These are phyloP conservation scores for Limnodromus scolopaceus DNA, from an alignment of 2,797 vertebrate species.

Conservation along the genomic window DNA sequence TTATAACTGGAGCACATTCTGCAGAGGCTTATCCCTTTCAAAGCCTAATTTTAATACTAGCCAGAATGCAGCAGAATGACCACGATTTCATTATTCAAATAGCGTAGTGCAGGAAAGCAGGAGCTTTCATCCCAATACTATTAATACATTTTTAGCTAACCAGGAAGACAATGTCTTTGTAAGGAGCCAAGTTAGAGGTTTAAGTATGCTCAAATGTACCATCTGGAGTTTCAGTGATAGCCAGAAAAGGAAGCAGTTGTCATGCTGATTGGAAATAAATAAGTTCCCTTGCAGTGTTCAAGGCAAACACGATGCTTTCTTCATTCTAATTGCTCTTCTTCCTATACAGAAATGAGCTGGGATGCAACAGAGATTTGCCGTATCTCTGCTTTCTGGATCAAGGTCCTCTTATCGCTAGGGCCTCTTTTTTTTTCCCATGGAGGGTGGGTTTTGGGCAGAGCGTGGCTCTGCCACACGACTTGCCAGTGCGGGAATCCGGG, in stretches of 20 bases:
- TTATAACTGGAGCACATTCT: background rate
- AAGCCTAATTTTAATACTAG: background rate
- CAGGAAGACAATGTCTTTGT: constrained; percentile 11
- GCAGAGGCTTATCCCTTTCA: background rate
- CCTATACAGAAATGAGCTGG: background rate
- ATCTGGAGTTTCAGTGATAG: constrained; percentile 55
- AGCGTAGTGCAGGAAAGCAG: background rate
- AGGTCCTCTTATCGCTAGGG: background rate
- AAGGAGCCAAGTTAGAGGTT: constrained; percentile 5
- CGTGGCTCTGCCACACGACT: background rate
- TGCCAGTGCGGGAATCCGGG: background rate
- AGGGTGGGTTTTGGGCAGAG: background rate
- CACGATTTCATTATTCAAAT: background rate
- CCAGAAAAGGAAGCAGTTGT: constrained; percentile 38
- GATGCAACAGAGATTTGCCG: background rate
- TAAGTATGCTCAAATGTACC: background rate
- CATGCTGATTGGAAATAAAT: background rate
- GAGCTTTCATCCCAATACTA: background rate
- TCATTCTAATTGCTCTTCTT: background rate
- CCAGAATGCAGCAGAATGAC: background rate
- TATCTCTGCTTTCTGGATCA: background rate
- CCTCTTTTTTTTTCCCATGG: background rate
- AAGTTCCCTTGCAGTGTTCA: background rate
- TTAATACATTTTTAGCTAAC: background rate
- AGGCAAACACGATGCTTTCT: background rate